These are phyloP conservation scores for Globodera rostochiensis DNA, from an alignment of 1,140 invertebrate genomes.

Conservation along the genomic window DNA sequence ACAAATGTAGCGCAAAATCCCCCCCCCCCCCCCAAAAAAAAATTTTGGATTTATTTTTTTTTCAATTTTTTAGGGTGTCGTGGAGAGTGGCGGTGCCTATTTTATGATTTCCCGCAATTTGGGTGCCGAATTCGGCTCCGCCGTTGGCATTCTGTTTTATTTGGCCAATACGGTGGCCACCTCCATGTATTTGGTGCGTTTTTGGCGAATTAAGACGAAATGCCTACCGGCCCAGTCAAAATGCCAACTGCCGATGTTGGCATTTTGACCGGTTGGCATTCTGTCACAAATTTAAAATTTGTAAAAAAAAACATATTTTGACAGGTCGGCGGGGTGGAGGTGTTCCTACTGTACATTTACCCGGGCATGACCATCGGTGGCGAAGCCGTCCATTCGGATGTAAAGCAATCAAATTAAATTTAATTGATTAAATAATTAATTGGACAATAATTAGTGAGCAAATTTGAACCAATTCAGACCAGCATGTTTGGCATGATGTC, in stretches of 20 bases:
- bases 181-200: constrained; percentile 83
- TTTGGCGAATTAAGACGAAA: not conserved
- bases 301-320: not conserved
- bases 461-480: constrained; percentile 16
- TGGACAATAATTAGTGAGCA: not conserved
- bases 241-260: too few species aligned
- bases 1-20: constrained; percentile 77
- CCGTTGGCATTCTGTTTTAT: constrained; percentile 97
- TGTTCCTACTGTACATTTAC: constrained; percentile 74
- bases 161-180: constrained; percentile 95
- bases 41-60: not conserved
- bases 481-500: constrained; percentile 60
- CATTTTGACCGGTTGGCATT: not conserved
- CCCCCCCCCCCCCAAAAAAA: too few species aligned
- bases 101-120: constrained; percentile 98
- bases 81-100: constrained; percentile 86
- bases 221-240: too few species aligned
- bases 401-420: constrained; percentile 27
- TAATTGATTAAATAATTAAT: too few species aligned
- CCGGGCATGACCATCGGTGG: constrained; percentile 57
- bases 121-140: constrained; percentile 96
- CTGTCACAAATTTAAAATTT: not conserved
- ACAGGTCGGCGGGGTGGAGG: constrained; percentile 88
- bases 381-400: constrained; percentile 48
- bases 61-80: constrained; percentile 74